A percentile compares a stretch with the other conserved stretches of the same genome.
phyloP scores from a whole-genome alignment of 1,140 invertebrate genomes.

The Heliconius nattereri region DNA sequence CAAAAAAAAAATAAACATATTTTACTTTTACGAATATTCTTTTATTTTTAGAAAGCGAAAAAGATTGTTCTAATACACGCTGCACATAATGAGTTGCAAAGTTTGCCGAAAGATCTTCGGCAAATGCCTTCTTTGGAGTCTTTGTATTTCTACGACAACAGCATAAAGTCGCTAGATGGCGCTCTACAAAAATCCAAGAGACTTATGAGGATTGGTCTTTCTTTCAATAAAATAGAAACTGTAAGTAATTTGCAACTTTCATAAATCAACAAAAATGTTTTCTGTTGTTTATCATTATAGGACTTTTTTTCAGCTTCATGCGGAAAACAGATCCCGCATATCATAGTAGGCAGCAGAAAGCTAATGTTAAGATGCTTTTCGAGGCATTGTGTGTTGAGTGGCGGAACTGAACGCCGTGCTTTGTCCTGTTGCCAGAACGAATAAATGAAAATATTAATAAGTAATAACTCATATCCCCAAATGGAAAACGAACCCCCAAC shows the following conservation, averaged over 20 bases:
- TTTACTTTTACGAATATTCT: constrained; percentile 13
- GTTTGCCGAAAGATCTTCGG: constrained; percentile 85
- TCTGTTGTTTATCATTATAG: no score
- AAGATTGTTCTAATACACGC: constrained; percentile 86
- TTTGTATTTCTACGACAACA: constrained; percentile 87
- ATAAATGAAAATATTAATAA: not conserved
- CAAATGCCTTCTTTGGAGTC: constrained; percentile 85
- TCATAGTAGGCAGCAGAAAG: no score
- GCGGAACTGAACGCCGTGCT: no score
- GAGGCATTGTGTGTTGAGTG: no score
- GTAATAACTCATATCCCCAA: not conserved
- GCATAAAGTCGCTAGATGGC: constrained; percentile 85
- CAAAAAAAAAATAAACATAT: not conserved
- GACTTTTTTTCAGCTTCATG: no score
- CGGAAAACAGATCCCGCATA: no score
- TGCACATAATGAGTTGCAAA: constrained; percentile 86
- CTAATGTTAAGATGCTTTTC: no score
- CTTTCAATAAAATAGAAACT: constrained; percentile 87
- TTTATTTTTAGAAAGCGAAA: constrained; percentile 78
- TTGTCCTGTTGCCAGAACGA: no score
- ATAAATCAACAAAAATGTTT: no score
- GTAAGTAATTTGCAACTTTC: constrained; percentile 75
- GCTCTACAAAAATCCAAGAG: constrained; percentile 85
- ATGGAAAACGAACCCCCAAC: no score
- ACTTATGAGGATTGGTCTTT: constrained; percentile 85